Percentiles rank a stretch among this genome's conserved stretches.
These are phyloP conservation scores for Listronotus bonariensis DNA, from an alignment of 1,140 invertebrate species.

Conservation along the genomic window DNA sequence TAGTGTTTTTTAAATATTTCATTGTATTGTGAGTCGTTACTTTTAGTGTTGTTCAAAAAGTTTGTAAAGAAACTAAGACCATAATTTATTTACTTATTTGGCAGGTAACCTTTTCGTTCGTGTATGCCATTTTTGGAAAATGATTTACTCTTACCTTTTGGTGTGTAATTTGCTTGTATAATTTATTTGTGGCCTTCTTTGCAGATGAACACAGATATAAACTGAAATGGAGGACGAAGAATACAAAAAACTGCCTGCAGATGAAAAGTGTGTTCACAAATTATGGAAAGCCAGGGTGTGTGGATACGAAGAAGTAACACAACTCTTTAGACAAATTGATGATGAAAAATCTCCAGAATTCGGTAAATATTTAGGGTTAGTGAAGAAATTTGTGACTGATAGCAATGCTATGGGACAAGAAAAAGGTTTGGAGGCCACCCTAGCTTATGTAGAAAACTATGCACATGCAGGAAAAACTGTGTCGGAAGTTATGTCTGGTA, in stretches of 20 bases:
- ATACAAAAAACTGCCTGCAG: slow-evolving; percentile 88
- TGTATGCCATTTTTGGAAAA: slow-evolving; percentile 18
- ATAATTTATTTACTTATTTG: too few species aligned
- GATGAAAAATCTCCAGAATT: slow-evolving; percentile 95
- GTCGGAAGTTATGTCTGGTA: slow-evolving; percentile 85
- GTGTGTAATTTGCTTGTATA: neutral
- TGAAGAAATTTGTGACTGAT: slow-evolving; percentile 95
- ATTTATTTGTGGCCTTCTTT: neutral
- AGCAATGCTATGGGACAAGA: slow-evolving; percentile 95
- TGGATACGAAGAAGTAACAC: slow-evolving; percentile 92
- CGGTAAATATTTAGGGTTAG: slow-evolving; percentile 85
- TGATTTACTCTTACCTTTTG: neutral
- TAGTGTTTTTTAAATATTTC: too few species aligned
- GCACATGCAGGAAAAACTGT: slow-evolving; percentile 82
- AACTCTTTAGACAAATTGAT: slow-evolving; percentile 81
- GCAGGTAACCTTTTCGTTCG: too few species aligned
- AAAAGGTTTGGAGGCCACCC: slow-evolving; percentile 90
- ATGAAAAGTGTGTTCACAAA: slow-evolving; percentile 91
- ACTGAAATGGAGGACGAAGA: slow-evolving; percentile 83
- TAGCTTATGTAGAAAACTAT: slow-evolving; percentile 92
- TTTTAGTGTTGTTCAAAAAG: too few species aligned
- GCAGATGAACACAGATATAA: neutral
- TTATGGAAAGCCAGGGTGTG: slow-evolving; percentile 92
- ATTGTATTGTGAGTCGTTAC: too few species aligned
- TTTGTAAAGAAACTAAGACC: too few species aligned